Base-by-base conservation (phyloP, 1,140 invertebrate genomes). In the Eumeta japonica region DNA sequence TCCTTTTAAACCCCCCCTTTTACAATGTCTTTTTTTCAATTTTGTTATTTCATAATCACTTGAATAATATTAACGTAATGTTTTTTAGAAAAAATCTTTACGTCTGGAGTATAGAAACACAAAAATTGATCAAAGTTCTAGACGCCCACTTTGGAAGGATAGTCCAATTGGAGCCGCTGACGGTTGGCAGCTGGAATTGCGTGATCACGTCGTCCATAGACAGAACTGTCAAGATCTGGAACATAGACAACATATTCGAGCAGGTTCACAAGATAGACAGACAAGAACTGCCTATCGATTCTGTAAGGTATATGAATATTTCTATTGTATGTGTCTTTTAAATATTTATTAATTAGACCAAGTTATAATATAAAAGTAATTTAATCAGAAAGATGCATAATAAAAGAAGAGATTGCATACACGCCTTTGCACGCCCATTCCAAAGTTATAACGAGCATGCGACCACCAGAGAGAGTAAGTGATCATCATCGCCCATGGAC, bases 241-340 rank as follows among this genome's bases (percentile, higher is more conserved):
- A 98, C 68, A 95, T 98, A 41, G 95, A 98, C 60, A 98, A 98
- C 60, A 97, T 98, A 53, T 94, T 96, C 58, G 94, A 98, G 61
- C 92, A 97, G 77, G 94, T 98, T 2, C 90, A 97, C 63, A 88
- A 92, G 11, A 94, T 99, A 45, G 92, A 98, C 57, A 78, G 94
- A 30, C 93, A 97, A 62, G 96, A 98, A 62, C 75, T 97, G 32
- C 93, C 94, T 52, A 93, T 98, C 38, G 94, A 98, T 68, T 85
- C 87, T 14, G 89, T 98, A 14, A 86, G 87, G 86, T 89, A 70
- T 45, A 37, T 53, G n/a, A n/a, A n/a, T 32, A 35, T 39, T n/a
- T 15, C 11, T 12, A 12, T 17, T 15, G 7, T 11, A 24, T 18
- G 4, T 18, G 17, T 20, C 37, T 37, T 3, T n/a, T n/a, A n/a